phyloP scores from a whole-genome alignment of 2,113 vertebrate genomes.

The Microtus oregoni region DNA sequence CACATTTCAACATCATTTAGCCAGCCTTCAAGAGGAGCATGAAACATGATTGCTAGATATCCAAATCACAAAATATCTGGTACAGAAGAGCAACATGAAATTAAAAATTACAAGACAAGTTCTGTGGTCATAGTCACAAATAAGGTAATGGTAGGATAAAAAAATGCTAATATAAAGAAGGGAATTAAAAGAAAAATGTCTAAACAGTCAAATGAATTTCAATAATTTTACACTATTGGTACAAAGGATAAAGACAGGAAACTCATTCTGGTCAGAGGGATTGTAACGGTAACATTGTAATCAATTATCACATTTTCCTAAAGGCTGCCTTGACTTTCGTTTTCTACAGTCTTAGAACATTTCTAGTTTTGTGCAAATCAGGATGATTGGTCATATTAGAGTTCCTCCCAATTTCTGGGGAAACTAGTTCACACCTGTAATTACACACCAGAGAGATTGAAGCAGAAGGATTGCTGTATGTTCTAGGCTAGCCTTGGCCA shows the following conservation, averaged over 20 bases:
- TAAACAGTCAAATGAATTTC: slow-evolving; percentile 21
- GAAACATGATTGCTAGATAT: neutral
- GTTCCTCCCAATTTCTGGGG: neutral
- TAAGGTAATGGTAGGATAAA: neutral
- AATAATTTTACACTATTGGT: neutral
- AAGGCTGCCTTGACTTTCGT: neutral
- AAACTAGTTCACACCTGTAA: neutral
- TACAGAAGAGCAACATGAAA: neutral
- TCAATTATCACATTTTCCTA: neutral
- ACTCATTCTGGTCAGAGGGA: neutral
- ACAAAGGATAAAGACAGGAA: slow-evolving; percentile 1
- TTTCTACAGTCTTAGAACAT: neutral
- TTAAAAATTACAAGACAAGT: neutral
- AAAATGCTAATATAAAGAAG: neutral
- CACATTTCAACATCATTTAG: neutral
- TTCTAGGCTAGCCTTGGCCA: neutral
- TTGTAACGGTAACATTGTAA: neutral
- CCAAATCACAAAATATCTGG: neutral
- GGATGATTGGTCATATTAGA: neutral
- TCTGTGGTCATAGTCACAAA: slow-evolving; percentile 1
- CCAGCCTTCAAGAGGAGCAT: neutral
- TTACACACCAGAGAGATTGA: neutral
- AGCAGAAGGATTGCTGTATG: neutral
- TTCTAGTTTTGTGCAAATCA: neutral
- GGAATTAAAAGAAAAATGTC: neutral